A percentile compares a stretch with the other conserved stretches of the same genome.
Evolutionary conservation across 1,140 invertebrate genomes (phyloP).

Genomic region (Penaeus indicus): DNA sequence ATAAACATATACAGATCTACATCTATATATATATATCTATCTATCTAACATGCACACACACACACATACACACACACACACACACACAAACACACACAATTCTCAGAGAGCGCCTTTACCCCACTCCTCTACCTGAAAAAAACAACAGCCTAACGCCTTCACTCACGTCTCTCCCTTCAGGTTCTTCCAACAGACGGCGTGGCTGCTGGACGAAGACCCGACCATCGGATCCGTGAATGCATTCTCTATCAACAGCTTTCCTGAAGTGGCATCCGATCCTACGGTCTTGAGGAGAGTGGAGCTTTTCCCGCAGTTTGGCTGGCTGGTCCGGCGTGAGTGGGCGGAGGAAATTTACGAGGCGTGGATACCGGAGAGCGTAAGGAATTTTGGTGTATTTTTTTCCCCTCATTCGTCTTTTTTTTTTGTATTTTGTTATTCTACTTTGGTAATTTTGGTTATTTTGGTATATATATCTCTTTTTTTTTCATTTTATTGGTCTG

Average conservation of each 20-base stretch:
- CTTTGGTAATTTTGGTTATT: too few species aligned
- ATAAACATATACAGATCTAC: too few species aligned
- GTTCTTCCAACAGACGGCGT: slow-evolving; percentile 77
- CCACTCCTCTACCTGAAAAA: too few species aligned
- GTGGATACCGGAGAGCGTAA: slow-evolving; percentile 45
- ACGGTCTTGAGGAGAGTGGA: slow-evolving; percentile 76
- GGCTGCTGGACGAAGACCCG: slow-evolving; percentile 74
- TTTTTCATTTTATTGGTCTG: too few species aligned
- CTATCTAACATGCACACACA: not conserved
- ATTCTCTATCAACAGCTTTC: slow-evolving; percentile 79
- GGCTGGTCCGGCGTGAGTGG: slow-evolving; percentile 73
- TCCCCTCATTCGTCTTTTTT: too few species aligned
- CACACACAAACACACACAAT: not conserved
- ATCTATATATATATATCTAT: not conserved
- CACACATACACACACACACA: not conserved
- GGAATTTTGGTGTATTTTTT: too few species aligned
- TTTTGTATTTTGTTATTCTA: too few species aligned
- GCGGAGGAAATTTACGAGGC: slow-evolving; percentile 28
- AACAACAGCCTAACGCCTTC: not conserved
- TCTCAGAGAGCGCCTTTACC: too few species aligned
- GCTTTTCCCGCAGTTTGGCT: slow-evolving; percentile 79
- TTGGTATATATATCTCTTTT: too few species aligned
- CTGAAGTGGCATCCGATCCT: slow-evolving; percentile 76
- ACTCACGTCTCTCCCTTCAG: slow-evolving; percentile 61
- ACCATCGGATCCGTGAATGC: slow-evolving; percentile 77